These are phyloP conservation scores for Zaprionus davidi DNA, from an alignment of 1,140 invertebrate species.

Conservation along the genomic window DNA sequence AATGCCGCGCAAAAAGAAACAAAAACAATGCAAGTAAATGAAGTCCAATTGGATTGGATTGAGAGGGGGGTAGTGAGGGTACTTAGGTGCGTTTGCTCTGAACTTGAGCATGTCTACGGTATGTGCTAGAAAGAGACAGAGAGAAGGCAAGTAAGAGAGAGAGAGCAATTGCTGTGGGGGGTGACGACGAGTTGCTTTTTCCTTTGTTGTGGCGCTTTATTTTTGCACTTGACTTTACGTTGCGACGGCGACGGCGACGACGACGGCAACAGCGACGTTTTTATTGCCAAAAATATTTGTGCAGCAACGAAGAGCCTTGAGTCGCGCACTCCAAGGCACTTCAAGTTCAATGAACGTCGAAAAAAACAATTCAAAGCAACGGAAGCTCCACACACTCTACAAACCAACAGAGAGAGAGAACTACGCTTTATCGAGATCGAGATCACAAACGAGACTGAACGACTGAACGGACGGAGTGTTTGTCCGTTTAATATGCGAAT, in stretches of 20 bases:
- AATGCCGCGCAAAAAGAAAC: conserved; percentile 61
- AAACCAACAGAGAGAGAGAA: conserved; percentile 1
- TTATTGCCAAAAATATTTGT: conserved; percentile 70
- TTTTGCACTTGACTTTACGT: conserved; percentile 73
- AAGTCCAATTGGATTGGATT: conserved; percentile 51
- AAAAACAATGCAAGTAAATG: conserved; percentile 56
- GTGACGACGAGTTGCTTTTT: conserved; percentile 41
- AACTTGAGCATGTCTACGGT: conserved; percentile 68
- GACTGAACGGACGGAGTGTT: conserved; percentile 11
- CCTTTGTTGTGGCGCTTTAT: conserved; percentile 61
- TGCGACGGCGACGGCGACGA: conserved; percentile 48
- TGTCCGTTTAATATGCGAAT: conserved; percentile 35
- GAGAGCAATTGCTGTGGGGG: conserved; percentile 8
- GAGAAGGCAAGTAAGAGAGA: not conserved
- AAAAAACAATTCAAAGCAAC: conserved; percentile 42
- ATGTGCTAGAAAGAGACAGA: conserved; percentile 47
- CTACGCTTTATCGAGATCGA: conserved; percentile 41
- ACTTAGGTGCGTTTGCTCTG: conserved; percentile 33
- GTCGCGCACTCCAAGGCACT: conserved; percentile 14
- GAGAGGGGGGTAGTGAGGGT: not conserved
- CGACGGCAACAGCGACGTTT: conserved; percentile 59
- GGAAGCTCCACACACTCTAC: conserved; percentile 34
- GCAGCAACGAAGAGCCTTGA: conserved; percentile 62
- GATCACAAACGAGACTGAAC: conserved; percentile 50
- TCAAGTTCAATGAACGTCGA: conserved; percentile 71